Conservation (phyloP, 2,113 vertebrate genomes). For the Takifugu flavidus region DNA sequence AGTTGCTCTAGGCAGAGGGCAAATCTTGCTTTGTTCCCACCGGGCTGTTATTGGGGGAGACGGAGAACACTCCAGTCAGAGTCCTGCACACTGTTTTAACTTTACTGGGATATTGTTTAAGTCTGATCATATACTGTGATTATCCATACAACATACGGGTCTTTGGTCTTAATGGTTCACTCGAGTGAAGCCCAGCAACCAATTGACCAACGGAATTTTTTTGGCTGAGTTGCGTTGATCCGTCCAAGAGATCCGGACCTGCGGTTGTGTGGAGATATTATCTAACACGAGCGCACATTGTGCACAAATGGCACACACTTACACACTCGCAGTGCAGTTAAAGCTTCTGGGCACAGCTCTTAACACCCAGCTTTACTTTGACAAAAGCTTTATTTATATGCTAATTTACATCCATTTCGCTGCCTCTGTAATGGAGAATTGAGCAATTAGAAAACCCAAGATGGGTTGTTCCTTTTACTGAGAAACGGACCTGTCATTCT, state of each 20-base stretch:
- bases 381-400: conserved; percentile 65
- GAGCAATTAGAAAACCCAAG: conserved; percentile 49
- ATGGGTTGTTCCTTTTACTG: conserved; percentile 28
- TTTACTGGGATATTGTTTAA: background rate
- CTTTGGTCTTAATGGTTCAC: background rate
- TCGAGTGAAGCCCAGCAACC: background rate
- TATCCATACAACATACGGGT: background rate
- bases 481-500: conserved; percentile 8
- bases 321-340: conserved; percentile 17
- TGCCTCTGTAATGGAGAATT: conserved; percentile 57
- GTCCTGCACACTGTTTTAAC: background rate
- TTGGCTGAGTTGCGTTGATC: conserved; percentile 5
- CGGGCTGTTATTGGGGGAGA: too few species aligned
- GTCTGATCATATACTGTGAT: too few species aligned
- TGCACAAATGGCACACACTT: background rate
- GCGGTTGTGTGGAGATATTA: conserved; percentile 30
- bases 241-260: conserved; percentile 11
- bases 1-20: too few species aligned
- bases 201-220: background rate
- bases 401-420: conserved; percentile 63
- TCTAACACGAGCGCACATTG: conserved; percentile 13
- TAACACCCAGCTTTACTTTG: conserved; percentile 66
- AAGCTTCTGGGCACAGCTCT: conserved; percentile 56
- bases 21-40: too few species aligned
- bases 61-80: too few species aligned